A percentile compares a stretch with the other conserved stretches of the same genome.
phyloP scores from a whole-genome alignment of 1,140 invertebrate species.

The Sycobia sp. region DNA sequence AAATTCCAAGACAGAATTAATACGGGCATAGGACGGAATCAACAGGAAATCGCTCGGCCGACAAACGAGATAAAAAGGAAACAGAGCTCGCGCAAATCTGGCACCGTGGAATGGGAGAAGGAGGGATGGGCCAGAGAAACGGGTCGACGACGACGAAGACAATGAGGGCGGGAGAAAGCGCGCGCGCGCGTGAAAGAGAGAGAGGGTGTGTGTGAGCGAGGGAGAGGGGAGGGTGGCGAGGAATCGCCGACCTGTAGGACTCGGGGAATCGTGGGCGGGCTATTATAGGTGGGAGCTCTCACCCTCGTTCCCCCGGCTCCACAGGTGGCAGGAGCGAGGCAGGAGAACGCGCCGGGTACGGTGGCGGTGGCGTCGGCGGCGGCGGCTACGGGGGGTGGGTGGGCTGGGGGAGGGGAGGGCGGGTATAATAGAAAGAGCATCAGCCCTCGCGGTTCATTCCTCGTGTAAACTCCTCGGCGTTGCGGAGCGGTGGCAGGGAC shows the following conservation, averaged over 20 bases:
- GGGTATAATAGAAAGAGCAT: slow-evolving; percentile 57
- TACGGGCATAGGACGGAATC: too few species aligned
- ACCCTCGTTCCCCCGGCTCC: slow-evolving; percentile 41
- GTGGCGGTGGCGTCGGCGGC: too few species aligned
- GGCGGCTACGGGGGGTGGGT: too few species aligned
- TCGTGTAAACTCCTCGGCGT: slow-evolving; percentile 40
- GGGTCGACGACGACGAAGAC: not conserved
- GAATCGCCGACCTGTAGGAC: slow-evolving; percentile 15
- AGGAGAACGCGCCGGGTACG: too few species aligned
- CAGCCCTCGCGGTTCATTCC: slow-evolving; percentile 50
- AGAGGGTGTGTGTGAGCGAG: not conserved
- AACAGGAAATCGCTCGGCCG: slow-evolving; percentile 2
- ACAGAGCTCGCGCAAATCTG: not conserved
- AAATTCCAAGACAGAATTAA: too few species aligned
- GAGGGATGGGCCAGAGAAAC: too few species aligned
- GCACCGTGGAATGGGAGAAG: not conserved
- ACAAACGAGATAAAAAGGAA: not conserved
- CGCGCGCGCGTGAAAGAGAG: not conserved
- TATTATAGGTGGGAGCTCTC: slow-evolving; percentile 36
- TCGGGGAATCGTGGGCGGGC: slow-evolving; percentile 28
- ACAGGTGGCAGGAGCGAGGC: slow-evolving; percentile 49
- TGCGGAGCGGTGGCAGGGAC: too few species aligned
- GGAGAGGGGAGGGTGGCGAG: not conserved
- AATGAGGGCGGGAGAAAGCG: not conserved
- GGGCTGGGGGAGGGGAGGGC: slow-evolving; percentile 43